These are phyloP conservation scores for Plecturocebus donacophilus DNA, from an alignment of 2,113 vertebrate species.

Conservation along the genomic window DNA sequence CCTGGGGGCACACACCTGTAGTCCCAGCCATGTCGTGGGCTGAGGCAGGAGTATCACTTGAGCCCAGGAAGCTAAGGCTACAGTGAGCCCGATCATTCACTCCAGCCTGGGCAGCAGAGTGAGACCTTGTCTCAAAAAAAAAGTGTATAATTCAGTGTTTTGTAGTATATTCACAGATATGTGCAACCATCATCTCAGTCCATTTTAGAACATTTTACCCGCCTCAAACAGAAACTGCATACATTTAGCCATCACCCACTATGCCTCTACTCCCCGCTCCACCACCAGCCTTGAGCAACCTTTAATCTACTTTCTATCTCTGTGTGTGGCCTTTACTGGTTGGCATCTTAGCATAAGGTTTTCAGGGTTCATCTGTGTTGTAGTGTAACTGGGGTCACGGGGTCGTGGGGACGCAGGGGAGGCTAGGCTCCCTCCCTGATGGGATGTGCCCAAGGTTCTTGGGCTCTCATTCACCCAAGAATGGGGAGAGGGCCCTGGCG, in stretches of 20 bases:
- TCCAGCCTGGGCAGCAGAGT: too few species aligned
- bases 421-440: too few species aligned
- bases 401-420: too few species aligned
- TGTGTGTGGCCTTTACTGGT: neutral
- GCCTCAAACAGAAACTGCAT: neutral
- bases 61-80: too few species aligned
- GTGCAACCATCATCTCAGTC: neutral
- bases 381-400: too few species aligned
- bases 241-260: too few species aligned
- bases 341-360: neutral
- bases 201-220: neutral
- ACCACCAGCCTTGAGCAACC: neutral
- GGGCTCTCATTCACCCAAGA: too few species aligned
- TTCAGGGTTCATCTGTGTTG: neutral
- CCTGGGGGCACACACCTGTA: fast-evolving
- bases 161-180: neutral
- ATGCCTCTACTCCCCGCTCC: fast-evolving
- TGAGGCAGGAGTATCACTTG: too few species aligned
- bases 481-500: too few species aligned
- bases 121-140: neutral
- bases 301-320: neutral
- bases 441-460: too few species aligned
- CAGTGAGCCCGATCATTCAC: too few species aligned
- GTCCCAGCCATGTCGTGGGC: too few species aligned
- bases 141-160: neutral